Evolutionary conservation across 2,888 invertebrate genomes (phyloP), one percentile per base, ranked within the genome.

Genomic region (Teleiodes luculella): DNA sequence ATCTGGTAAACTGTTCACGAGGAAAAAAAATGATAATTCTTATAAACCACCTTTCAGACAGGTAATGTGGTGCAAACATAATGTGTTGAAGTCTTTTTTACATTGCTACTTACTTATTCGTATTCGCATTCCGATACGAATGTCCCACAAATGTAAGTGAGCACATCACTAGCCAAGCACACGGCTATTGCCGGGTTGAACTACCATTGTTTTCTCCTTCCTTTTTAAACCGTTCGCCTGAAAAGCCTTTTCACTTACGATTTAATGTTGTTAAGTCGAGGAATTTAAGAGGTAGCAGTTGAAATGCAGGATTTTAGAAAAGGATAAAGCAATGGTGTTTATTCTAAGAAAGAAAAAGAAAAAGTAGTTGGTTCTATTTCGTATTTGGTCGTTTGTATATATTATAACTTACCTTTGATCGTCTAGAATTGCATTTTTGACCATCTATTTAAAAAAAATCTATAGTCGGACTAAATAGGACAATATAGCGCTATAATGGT

Each of bases 171-270:
- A 33, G 7, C n/a, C 13, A 35, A 16, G 31, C 49, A 37, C 49
- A 49, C 49, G 37, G 37, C 28, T 41, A 43, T 33, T 36, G 61
- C 64, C 57, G 65, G 61, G 68, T 70, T 74, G 70, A 70, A 65
- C 58, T 62, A 63, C 58, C 64, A 74, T 74, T 76, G 76, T 74
- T 75, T 68, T 57, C 60, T 61, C 52, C 46, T 58, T 59, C 65
- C 61, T 63, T 70, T 68, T 61, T 58, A 60, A 62, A 63, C 57
- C 58, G 57, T 56, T 49, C 60, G 43, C 53, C 53, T 64, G 62
- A 64, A 68, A 63, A 60, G 60, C 59, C 59, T 46, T 51, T 62
- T 61, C 48, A 59, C 52, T 64, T 60, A 65, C 64, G 67, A 63
- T 70, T 70, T 68, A 66, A 70, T 62, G 59, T 57, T 65, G 60